Base-by-base conservation (phyloP, 2,113 vertebrate species). In the Pterocles burchelli region DNA sequence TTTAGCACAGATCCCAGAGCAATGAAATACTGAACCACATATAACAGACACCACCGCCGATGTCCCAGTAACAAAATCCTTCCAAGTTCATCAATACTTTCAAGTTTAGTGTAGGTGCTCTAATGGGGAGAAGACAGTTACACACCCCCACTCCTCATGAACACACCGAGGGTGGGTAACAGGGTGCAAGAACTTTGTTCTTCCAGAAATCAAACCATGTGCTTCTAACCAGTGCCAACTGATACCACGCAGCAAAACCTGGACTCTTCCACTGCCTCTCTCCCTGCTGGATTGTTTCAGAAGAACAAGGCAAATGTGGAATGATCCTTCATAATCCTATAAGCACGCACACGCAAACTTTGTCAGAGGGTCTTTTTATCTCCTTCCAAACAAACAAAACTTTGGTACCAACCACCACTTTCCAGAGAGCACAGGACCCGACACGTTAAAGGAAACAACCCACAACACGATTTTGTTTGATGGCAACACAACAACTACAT, bases 41-140 rank as follows among this genome's bases (percentile, higher is more conserved):
- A 1, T 19, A 67, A 72, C 26, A 81, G 33, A 63, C 5, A 34
- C 20, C 1, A 2, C 62, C 41, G 36, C 1, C 0, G 0, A n/a
- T 14, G 19, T 13, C 63, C 28, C 58, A 33, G 24, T 16, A 58
- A 34, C 26, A 59, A 76, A 84, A 62, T 2, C 9, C 38, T 87
- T 33, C 63, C 52, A 48, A 52, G 34, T 26, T 51, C 58, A 26
- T 11, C 6, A 1, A 2, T 0, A 48, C 22, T 70, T 43, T 17
- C 33, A 55, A 61, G 21, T 58, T 76, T 5, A 51, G 33, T 2
- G 7, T 7, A 5, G 18, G 31, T 21, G 58, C 46, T 25, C 28
- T 36, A 41, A 68, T 0, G 4, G 31, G 63, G 62, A 62, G 41
- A 31, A 13, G 55, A 12, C 4, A 41, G 24, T 26, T 38, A 10